phyloP scores from a whole-genome alignment of 2,113 vertebrate species.

The Hydrolagus affinis region DNA sequence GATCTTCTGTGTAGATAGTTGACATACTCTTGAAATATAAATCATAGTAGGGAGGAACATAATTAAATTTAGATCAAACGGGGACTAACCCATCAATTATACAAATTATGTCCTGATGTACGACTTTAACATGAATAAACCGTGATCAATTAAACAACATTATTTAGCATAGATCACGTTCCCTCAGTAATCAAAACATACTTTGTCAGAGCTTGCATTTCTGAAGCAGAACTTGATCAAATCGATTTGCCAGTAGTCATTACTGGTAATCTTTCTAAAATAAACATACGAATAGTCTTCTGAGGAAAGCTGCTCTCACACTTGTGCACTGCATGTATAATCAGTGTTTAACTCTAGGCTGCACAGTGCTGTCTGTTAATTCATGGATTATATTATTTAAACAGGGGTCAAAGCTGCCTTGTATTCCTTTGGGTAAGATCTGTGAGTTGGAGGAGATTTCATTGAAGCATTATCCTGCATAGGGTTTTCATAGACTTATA shows the following conservation, averaged over 20 bases:
- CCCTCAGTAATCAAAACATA: slow-evolving; percentile 26
- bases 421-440: slow-evolving; percentile 67
- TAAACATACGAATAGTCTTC: slow-evolving; percentile 48
- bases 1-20: neutral
- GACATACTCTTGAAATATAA: slow-evolving; percentile 13
- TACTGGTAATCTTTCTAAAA: slow-evolving; percentile 48
- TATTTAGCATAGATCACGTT: slow-evolving; percentile 26
- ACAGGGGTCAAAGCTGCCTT: slow-evolving; percentile 58
- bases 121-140: slow-evolving; percentile 22
- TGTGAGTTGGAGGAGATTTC: slow-evolving; percentile 55
- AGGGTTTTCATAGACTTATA: slow-evolving; percentile 48
- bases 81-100: slow-evolving; percentile 1
- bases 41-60: slow-evolving; percentile 2
- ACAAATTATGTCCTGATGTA: neutral
- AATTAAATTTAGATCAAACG: slow-evolving; percentile 15
- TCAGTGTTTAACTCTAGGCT: slow-evolving; percentile 53
- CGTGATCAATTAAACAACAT: slow-evolving; percentile 14
- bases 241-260: slow-evolving; percentile 33
- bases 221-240: slow-evolving; percentile 25
- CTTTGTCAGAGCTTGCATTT: slow-evolving; percentile 22
- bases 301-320: slow-evolving; percentile 33
- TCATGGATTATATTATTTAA: slow-evolving; percentile 52
- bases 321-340: slow-evolving; percentile 51
- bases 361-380: slow-evolving; percentile 37
- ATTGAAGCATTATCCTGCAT: slow-evolving; percentile 51